Base-by-base conservation (phyloP, 2,888 invertebrate species). In the Parasteatoda lunata region DNA sequence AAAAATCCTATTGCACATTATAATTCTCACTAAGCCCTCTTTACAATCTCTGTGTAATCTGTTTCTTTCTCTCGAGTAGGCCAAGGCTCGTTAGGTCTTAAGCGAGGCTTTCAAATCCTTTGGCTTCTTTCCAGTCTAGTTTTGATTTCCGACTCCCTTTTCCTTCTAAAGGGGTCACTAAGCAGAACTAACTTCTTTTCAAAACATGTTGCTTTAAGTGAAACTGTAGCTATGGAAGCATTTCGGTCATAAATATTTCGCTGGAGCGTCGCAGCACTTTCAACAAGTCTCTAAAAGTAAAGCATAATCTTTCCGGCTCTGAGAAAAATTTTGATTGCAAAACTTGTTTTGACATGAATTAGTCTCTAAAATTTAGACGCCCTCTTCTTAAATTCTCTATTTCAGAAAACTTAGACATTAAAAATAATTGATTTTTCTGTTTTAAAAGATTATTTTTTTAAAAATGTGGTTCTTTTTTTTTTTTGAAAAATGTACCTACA, bases 111-210 rank as follows among this genome's bases (percentile, higher is more conserved):
- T 66, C 45, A 73, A 73, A 80, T 59, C 66, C 73, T 49, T 68
- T 80, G 72, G 80, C 30, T 47, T 13, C 66, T 49, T 52, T 80
- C 73, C 80, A 73, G 65, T 13, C 47, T 48, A 66, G 72, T 80
- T 80, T 54, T 73, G 73, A 64, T 80, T 80, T 72, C 72, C 45
- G 68, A 66, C 73, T 66, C 59, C 71, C 11, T 13, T 30, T 30
- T 30, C 59, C 79, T 51, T 65, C 71, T 71, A 70, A 79, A 79
- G 65, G 71, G 47, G 79, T 72, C 79, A 52, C 47, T 52, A 47
- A 66, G 72, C 73, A 73, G 80, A 80, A 80, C 80, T 66, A 80
- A 73, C 73, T 73, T 73, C 73, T 72, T 80, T 79, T 80, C 66
- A 52, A 73, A 73, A 80, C 80, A 80, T 73, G 80, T 73, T 80